Base-by-base conservation (phyloP, 1,140 invertebrate species). In the Aphis gossypii region DNA sequence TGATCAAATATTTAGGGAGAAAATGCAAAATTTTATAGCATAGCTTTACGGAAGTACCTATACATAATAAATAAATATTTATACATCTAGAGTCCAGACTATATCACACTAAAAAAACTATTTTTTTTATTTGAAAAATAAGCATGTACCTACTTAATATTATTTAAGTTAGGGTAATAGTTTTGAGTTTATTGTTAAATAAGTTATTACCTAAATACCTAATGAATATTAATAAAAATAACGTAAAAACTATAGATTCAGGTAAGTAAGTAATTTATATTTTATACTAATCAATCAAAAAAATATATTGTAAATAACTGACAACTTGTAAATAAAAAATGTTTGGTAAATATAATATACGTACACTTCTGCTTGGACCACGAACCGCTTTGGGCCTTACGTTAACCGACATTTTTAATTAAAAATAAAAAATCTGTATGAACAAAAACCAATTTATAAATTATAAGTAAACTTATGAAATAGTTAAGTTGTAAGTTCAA, bases 351-450 rank as follows among this genome's bases (percentile, higher is more conserved):
- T 1, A 84, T 84, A 25, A 48, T 46, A 88, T 90, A 90, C 89
- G 56, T 90, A 90, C 89, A 68, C 44, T 90, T 60, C 56, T 90
- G 25, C 44, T 41, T n/a, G 87, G 48, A 44, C 56, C 25, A 25
- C 54, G 89, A 14, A 90, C 38, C 54, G 30, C 11, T 90, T 90
- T 90, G 54, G 54, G 14, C 41, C 89, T 60, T 41, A n/a, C 9
- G 25, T 90, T 90, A n/a, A 68, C 54, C 21, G 89, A 68, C 89
- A 90, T 90, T 60, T 90, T 41, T 25, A 56, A 38, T 88, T 54
- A 23, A 56, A 89, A 89, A 46, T 46, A 86, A 41, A 86, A 86
- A 86, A 6, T n/a, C 14, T 76, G n/a, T n/a, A n/a, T n/a, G 60
- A 76, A 76, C 60, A 76, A n/a, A 76, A n/a, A n/a, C 11, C 30